phyloP scores from a whole-genome alignment of 2,113 vertebrate species.

The Phalacrocorax brasilianus region DNA sequence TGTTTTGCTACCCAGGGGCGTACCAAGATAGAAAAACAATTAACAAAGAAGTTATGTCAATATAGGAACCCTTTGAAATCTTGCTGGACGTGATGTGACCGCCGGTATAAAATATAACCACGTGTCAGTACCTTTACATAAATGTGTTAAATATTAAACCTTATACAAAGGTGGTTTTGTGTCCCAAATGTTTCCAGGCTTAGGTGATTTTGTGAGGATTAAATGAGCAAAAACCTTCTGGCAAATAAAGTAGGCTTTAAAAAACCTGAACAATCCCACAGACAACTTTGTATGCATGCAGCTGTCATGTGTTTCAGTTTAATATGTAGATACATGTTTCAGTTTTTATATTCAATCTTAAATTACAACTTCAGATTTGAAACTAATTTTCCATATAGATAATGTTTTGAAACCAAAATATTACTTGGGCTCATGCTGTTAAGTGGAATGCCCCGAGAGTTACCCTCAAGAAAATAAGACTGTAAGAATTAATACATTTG shows the following conservation, averaged over 20 bases:
- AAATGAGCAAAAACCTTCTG: background rate
- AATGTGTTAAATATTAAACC: conserved; percentile 50
- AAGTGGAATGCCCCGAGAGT: background rate
- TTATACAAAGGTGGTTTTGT: conserved; percentile 13
- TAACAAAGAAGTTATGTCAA: background rate
- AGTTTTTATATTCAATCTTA: background rate
- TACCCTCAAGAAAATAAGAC: background rate
- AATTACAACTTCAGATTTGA: background rate
- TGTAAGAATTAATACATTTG: background rate
- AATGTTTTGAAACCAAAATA: background rate
- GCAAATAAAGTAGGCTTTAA: background rate
- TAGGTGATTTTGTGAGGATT: conserved; percentile 26
- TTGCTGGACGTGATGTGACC: background rate
- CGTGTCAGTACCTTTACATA: background rate
- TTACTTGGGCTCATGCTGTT: background rate
- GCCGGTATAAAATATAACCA: background rate
- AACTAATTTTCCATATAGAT: background rate
- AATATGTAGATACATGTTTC: background rate
- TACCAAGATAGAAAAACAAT: background rate
- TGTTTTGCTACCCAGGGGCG: background rate
- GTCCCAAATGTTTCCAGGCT: background rate
- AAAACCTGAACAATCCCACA: background rate
- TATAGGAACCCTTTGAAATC: background rate
- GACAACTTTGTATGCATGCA: background rate
- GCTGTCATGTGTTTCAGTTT: background rate